Percentiles rank a stretch among this genome's conserved stretches.
Evolutionary conservation across 2,797 vertebrate genomes (phyloP).

Genomic region (Sebastes minor): DNA sequence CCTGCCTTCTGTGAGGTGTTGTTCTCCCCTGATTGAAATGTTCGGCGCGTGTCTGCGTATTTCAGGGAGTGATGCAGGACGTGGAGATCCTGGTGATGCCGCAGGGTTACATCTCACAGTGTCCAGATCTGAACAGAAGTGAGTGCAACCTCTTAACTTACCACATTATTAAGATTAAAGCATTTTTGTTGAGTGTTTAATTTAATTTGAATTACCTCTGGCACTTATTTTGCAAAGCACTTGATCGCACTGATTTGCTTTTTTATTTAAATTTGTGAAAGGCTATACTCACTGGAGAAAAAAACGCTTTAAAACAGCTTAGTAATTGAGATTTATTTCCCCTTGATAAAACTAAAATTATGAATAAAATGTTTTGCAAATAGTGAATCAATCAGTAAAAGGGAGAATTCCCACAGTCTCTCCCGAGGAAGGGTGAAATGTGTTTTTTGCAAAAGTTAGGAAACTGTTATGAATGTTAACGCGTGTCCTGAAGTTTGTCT

Average conservation of each 20-base stretch:
- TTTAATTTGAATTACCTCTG: slow-evolving; percentile 12
- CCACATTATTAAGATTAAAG: not conserved
- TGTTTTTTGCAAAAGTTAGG: not conserved
- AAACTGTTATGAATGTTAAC: too few species aligned
- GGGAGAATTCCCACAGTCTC: not conserved
- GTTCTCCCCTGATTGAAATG: slow-evolving; percentile 1
- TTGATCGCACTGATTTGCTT: slow-evolving; percentile 14
- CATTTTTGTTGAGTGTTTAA: slow-evolving; percentile 10
- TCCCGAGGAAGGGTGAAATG: not conserved
- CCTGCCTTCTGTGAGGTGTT: slow-evolving; percentile 8
- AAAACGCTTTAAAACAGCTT: not conserved
- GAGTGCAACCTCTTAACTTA: slow-evolving; percentile 75
- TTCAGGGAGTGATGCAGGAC: slow-evolving; percentile 96
- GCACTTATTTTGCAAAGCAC: slow-evolving; percentile 1
- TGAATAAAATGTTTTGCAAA: slow-evolving; percentile 9
- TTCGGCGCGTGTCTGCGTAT: slow-evolving; percentile 31
- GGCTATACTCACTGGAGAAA: not conserved
- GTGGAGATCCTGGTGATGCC: slow-evolving; percentile 96
- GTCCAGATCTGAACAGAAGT: slow-evolving; percentile 99
- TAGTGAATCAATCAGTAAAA: not conserved
- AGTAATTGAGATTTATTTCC: not conserved
- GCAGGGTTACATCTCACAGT: slow-evolving; percentile 97
- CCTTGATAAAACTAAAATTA: not conserved
- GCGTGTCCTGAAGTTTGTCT: not conserved
- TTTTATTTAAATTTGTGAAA: slow-evolving; percentile 18